Evolutionary conservation across 2,888 invertebrate species (phyloP).

Genomic region (Tolmerus cingulatus): DNA sequence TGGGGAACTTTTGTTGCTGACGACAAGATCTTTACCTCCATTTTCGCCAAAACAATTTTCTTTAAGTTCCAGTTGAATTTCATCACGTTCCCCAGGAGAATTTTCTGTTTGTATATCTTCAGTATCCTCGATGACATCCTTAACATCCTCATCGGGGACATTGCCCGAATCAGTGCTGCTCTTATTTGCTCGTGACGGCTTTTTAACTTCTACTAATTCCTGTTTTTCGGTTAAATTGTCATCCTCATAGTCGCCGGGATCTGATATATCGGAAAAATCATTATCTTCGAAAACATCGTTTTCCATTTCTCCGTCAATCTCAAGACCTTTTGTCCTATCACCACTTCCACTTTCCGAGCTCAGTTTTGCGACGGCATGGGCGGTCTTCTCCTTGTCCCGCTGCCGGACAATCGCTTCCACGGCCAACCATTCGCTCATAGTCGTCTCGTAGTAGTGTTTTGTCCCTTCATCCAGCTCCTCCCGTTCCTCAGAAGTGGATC

Average conservation of each 20-base stretch:
- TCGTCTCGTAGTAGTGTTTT: constrained; percentile 83
- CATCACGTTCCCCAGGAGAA: constrained; percentile 42
- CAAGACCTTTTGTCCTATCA: constrained; percentile 67
- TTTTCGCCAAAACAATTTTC: constrained; percentile 56
- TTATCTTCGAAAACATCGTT: constrained; percentile 66
- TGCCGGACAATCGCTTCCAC: constrained; percentile 92
- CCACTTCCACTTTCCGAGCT: constrained; percentile 75
- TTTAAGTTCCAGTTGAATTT: constrained; percentile 50
- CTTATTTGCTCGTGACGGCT: constrained; percentile 60
- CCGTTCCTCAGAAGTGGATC: constrained; percentile 73
- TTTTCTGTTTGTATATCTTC: constrained; percentile 49
- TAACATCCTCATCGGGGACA: constrained; percentile 62
- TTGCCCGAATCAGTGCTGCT: constrained; percentile 63
- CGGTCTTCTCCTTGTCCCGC: constrained; percentile 82
- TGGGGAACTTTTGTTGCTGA: constrained; percentile 57
- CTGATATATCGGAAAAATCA: constrained; percentile 67
- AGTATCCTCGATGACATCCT: constrained; percentile 57
- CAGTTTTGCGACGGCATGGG: constrained; percentile 85
- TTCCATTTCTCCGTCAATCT: constrained; percentile 68
- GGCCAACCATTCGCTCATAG: constrained; percentile 95
- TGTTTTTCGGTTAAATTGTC: constrained; percentile 47
- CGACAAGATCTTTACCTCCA: constrained; percentile 31
- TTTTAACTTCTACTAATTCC: neutral
- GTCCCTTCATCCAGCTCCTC: constrained; percentile 72
- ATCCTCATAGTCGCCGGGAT: constrained; percentile 63